Conservation (phyloP, 2,113 vertebrate genomes). For the Hemiscyllium ocellatum region DNA sequence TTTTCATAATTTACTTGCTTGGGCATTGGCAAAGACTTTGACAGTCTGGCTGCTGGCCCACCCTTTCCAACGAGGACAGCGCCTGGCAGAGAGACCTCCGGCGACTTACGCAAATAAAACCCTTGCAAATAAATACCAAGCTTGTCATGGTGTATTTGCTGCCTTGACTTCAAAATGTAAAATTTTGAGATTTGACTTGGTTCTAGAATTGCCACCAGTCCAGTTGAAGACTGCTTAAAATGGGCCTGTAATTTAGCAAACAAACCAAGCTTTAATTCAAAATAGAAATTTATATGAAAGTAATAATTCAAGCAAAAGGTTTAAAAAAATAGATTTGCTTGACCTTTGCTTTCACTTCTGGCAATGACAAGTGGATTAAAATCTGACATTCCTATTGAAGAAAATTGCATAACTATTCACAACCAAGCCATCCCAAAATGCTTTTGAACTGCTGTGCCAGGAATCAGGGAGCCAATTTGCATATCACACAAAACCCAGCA, state of each 20-base stretch:
- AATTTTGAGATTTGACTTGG: not conserved
- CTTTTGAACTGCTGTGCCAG: not conserved
- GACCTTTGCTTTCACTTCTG: not conserved
- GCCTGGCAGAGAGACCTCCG: not conserved
- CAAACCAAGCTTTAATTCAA: not conserved
- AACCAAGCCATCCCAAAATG: not conserved
- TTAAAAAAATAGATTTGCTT: not conserved
- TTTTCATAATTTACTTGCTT: not conserved
- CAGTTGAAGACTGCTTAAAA: not conserved
- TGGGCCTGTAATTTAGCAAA: not conserved
- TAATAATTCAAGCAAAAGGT: not conserved
- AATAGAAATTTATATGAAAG: not conserved
- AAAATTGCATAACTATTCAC: not conserved
- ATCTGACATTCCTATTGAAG: not conserved
- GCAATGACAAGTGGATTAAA: not conserved
- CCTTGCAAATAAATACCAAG: not conserved
- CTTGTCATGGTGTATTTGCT: not conserved
- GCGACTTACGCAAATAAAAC: not conserved
- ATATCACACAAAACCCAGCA: not conserved
- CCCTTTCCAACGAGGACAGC: not conserved
- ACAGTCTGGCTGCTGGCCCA: not conserved
- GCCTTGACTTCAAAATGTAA: not conserved
- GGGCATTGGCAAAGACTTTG: not conserved
- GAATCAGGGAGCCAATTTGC: not conserved
- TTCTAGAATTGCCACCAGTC: too few relatives aligned